These are phyloP conservation scores for Baryphthengus martii DNA, from an alignment of 2,113 vertebrate genomes.

Conservation along the genomic window DNA sequence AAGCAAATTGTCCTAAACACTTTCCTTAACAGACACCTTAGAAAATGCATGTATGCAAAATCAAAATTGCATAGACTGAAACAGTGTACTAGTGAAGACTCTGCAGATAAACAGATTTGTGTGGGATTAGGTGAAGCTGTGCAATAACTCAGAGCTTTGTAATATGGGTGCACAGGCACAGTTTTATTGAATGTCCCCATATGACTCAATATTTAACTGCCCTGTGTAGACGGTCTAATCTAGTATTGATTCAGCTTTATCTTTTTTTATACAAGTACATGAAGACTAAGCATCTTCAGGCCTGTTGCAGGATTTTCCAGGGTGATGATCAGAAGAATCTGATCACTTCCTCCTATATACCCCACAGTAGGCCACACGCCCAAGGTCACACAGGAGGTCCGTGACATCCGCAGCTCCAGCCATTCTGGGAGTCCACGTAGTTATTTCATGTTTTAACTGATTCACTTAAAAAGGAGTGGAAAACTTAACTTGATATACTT, in stretches of 20 bases:
- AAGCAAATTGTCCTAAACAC: background rate
- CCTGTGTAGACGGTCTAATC: background rate
- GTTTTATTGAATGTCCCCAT: background rate
- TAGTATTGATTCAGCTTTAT: background rate
- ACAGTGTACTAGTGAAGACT: background rate
- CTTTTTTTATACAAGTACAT: background rate
- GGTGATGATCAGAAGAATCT: background rate
- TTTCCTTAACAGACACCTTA: background rate
- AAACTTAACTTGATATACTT: background rate
- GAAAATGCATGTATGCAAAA: background rate
- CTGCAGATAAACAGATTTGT: background rate
- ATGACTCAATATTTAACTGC: background rate
- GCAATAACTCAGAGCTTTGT: background rate
- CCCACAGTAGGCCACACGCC: fast-evolving
- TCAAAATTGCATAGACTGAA: background rate
- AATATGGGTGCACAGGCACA: background rate
- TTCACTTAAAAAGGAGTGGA: background rate
- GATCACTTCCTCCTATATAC: background rate
- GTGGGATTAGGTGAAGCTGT: background rate
- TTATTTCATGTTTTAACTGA: background rate
- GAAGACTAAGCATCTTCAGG: background rate
- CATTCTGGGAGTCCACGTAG: too few relatives aligned
- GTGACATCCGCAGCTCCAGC: background rate
- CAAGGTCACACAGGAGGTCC: background rate
- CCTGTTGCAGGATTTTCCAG: background rate